Conservation (phyloP, 2,888 invertebrate genomes). For the Parochlus steinenii region DNA sequence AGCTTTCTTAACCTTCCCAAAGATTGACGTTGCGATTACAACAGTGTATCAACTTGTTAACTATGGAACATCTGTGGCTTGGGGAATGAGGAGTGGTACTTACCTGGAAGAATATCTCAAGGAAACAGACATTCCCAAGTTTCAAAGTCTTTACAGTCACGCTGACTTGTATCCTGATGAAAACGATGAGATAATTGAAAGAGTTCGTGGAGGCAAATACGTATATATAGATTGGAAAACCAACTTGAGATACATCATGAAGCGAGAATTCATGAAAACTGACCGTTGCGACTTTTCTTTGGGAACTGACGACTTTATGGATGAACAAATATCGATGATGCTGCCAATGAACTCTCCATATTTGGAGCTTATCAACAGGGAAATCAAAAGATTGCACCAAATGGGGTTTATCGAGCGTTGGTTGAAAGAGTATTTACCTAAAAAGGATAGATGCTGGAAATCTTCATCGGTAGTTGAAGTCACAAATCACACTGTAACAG, state of each 20-base stretch:
- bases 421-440: conserved; percentile 59
- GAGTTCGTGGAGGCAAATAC: conserved; percentile 48
- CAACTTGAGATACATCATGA: conserved; percentile 54
- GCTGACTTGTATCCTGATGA: conserved; percentile 35
- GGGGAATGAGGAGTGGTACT: conserved; percentile 62
- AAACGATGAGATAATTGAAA: conserved; percentile 33
- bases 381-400: conserved; percentile 65
- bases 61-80: conserved; percentile 40
- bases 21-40: conserved; percentile 54
- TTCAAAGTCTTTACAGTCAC: conserved; percentile 37
- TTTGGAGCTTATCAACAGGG: conserved; percentile 53
- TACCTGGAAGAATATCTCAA: conserved; percentile 44
- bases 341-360: conserved; percentile 63
- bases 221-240: conserved; percentile 71
- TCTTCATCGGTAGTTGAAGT: conserved; percentile 44
- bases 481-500: conserved; percentile 74
- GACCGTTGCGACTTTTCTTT: conserved; percentile 60
- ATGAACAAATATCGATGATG: conserved; percentile 55
- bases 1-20: conserved; percentile 82
- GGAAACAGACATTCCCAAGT: conserved; percentile 43
- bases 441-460: conserved; percentile 64
- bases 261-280: conserved; percentile 43
- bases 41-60: conserved; percentile 46
- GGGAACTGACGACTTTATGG: conserved; percentile 57
- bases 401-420: conserved; percentile 73